These are phyloP conservation scores for Diadema setosum DNA, from an alignment of 35 echinoderm and acorn worm species.

Conservation along the genomic window DNA sequence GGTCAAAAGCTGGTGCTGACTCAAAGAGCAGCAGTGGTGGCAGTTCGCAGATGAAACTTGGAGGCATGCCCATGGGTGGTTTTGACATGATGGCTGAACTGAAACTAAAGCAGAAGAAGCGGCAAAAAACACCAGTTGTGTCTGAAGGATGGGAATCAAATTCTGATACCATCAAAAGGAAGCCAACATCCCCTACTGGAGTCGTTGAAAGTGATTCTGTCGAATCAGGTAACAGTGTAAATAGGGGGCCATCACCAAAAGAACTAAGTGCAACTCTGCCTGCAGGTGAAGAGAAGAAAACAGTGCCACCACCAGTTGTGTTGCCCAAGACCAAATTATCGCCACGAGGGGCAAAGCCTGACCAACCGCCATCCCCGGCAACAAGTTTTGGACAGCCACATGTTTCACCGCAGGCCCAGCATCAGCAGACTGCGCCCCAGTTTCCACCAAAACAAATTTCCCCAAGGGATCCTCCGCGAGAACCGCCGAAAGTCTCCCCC, in stretches of 20 bases:
- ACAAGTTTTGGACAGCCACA: slow-evolving; percentile 9
- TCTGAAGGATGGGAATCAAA: slow-evolving; percentile 65
- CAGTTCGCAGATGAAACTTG: background rate
- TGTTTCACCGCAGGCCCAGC: no score
- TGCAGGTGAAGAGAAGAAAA: background rate
- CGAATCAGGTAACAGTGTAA: background rate
- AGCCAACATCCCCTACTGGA: background rate
- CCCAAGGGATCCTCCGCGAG: background rate
- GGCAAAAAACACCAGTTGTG: slow-evolving; percentile 38
- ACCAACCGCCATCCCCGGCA: background rate
- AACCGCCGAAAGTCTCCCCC: no score
- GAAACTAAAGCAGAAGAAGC: slow-evolving; percentile 29
- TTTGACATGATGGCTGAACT: slow-evolving; percentile 15
- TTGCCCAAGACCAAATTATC: background rate
- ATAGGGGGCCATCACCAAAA: background rate
- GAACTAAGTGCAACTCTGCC: background rate
- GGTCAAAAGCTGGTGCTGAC: background rate
- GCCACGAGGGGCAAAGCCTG: background rate
- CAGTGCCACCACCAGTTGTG: background rate
- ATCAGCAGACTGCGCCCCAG: slow-evolving; percentile 18
- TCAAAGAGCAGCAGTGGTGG: background rate
- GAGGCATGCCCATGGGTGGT: background rate
- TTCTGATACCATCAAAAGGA: slow-evolving; percentile 61
- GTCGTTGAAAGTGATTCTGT: background rate
- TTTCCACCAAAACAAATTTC: no score